A percentile compares a stretch with the other conserved stretches of the same genome.
Conservation (phyloP, 2,797 vertebrate species). For the Semaprochilodus insignis region DNA sequence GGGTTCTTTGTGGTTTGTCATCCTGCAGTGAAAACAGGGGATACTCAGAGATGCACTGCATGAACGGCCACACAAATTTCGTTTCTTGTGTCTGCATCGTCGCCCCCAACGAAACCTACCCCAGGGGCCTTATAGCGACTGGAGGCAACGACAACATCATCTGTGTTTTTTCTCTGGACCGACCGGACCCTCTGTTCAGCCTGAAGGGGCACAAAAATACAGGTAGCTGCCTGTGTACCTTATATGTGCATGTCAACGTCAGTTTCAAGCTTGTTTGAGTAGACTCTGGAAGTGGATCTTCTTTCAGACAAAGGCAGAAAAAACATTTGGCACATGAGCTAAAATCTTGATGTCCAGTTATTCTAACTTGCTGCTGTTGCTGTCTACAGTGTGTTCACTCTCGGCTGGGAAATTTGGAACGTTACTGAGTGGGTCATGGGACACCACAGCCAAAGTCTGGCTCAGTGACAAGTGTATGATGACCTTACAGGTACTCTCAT, state of each 20-base stretch:
- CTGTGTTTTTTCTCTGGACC: slow-evolving; percentile 92
- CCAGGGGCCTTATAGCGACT: slow-evolving; percentile 91
- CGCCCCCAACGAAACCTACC: slow-evolving; percentile 89
- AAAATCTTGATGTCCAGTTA: background rate
- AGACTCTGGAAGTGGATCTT: background rate
- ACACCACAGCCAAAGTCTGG: slow-evolving; percentile 97
- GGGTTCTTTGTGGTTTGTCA: slow-evolving; percentile 1
- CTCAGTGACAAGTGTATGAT: slow-evolving; percentile 98
- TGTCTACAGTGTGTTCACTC: slow-evolving; percentile 88
- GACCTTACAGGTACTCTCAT: slow-evolving; percentile 89
- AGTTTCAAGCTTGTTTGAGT: background rate
- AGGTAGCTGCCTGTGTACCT: slow-evolving; percentile 72
- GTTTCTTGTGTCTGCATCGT: slow-evolving; percentile 96
- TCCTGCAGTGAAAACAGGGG: slow-evolving; percentile 83
- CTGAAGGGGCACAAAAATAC: slow-evolving; percentile 95
- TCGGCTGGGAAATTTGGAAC: slow-evolving; percentile 97
- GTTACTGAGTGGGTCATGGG: slow-evolving; percentile 96
- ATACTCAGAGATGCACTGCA: slow-evolving; percentile 92
- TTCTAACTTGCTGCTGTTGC: slow-evolving; percentile 6
- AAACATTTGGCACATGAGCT: background rate
- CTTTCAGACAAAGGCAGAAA: background rate
- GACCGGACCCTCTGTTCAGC: slow-evolving; percentile 84
- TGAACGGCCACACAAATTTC: slow-evolving; percentile 95
- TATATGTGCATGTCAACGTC: background rate
- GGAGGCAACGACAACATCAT: slow-evolving; percentile 96